phyloP scores from a whole-genome alignment of 2,113 vertebrate species.

The Poeciliopsis prolifica region DNA sequence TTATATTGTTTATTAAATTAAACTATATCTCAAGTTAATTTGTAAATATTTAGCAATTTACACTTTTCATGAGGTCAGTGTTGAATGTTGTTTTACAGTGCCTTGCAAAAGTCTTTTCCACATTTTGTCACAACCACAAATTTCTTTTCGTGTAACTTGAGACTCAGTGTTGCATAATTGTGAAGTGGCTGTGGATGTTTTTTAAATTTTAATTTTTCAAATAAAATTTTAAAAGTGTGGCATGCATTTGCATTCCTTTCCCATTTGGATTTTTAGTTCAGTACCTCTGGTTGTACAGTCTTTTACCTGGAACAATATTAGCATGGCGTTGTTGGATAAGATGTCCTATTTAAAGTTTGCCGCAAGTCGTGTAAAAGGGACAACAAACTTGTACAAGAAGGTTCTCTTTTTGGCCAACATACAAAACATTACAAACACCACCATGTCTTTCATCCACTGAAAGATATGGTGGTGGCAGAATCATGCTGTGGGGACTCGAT shows the following conservation, averaged over 20 bases:
- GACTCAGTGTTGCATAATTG: no score
- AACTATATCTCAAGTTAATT: constrained; percentile 33
- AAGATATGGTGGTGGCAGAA: background rate
- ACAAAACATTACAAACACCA: background rate
- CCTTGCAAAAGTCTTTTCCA: background rate
- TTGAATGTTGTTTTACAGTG: background rate
- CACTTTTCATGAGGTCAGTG: background rate
- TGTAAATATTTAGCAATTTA: background rate
- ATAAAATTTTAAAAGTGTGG: no score
- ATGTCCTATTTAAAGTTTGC: no score
- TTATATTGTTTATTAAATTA: constrained; percentile 18
- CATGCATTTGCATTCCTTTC: background rate
- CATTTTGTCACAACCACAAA: background rate
- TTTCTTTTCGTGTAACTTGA: no score
- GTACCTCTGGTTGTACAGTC: no score
- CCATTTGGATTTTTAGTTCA: no score
- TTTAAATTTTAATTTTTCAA: no score
- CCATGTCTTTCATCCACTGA: background rate
- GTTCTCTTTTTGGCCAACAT: background rate
- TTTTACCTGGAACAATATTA: background rate
- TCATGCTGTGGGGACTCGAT: background rate
- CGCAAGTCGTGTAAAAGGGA: no score
- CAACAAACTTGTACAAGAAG: no score
- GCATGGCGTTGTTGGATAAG: background rate
- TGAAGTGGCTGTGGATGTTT: no score